Evolutionary conservation across 2,797 vertebrate species (phyloP), one percentile per base, ranked within the genome.

Genomic region (Limosa lapponica): DNA sequence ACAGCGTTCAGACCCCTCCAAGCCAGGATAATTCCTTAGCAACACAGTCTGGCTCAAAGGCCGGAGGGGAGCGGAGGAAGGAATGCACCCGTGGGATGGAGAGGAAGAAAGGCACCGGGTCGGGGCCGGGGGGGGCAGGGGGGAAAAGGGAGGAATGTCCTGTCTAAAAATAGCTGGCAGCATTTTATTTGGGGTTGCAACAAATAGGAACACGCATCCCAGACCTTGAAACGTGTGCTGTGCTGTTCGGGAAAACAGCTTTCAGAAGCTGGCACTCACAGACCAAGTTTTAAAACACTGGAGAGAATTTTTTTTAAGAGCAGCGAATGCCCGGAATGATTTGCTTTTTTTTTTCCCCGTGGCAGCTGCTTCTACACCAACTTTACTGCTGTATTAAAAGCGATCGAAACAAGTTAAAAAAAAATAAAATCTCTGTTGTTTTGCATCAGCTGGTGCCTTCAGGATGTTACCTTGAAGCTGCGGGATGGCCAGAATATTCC

Each of bases 401-500:
- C 3, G 5, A 58, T 25, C 34, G 19, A 61, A 85, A 65, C 12
- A 39, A 51, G 27, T 75, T 83, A 58, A 92, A 94, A 59, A 32
- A 32, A 27, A 51, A n/a, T n/a, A n/a, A n/a, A 32, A 78, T 67
- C n/a, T 82, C 24, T 66, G 84, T 87, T 66, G 61, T 0, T 95
- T 91, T 90, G 23, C 65, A 37, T n/a, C 93, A 98, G 98, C 62
- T 98, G 98, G 98, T 61, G 80, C 36, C 97, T 98, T 49, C 97
- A 94, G 94, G 97, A 97, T 73, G 98, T 98, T 86, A 97, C 97
- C 48, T 83, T 98, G 87, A 96, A 98, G 67, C 96, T 98, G 37
- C 66, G 1, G 51, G 96, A 97, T 22, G 98, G 98, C 4, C 96
- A 94, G 67, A 95, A 36, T 57, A 93, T 98, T 61, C 81, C 91